Evolutionary conservation across 2,797 vertebrate genomes (phyloP).

Genomic region (Cossypha polioptera): DNA sequence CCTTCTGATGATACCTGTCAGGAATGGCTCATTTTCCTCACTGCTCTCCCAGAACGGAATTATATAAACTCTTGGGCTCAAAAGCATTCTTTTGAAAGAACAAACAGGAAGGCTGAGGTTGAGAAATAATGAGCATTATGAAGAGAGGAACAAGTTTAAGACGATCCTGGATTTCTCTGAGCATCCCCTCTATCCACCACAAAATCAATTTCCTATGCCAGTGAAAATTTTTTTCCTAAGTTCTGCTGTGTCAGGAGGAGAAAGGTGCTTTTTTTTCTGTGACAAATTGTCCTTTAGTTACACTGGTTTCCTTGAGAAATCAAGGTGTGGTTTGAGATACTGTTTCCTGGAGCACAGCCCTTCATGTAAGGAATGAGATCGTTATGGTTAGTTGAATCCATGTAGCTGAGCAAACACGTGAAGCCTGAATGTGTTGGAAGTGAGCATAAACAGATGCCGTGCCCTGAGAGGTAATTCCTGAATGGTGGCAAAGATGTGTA

Average conservation of each 20-base stretch:
- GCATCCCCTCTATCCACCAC: neutral
- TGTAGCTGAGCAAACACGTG: neutral
- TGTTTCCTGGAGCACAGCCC: neutral
- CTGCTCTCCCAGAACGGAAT: neutral
- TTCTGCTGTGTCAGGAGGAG: neutral
- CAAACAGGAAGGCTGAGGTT: neutral
- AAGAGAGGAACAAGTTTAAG: neutral
- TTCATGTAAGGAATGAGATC: neutral
- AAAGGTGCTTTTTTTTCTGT: neutral
- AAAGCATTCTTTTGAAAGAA: neutral
- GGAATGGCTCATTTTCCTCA: neutral
- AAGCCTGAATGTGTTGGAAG: neutral
- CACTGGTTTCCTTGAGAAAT: neutral
- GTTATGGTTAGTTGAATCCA: neutral
- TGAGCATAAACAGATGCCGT: constrained; percentile 25
- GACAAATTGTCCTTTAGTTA: neutral
- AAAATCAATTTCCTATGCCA: neutral
- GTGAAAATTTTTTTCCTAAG: neutral
- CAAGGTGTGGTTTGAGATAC: neutral
- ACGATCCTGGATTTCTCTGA: neutral
- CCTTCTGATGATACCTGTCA: neutral
- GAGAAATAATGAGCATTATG: neutral
- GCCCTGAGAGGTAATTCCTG: constrained; percentile 34
- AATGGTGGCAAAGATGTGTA: constrained; percentile 15
- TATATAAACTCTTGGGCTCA: neutral